phyloP scores from a whole-genome alignment of 2,888 invertebrate species.

The Didymodactylos carnosus region DNA sequence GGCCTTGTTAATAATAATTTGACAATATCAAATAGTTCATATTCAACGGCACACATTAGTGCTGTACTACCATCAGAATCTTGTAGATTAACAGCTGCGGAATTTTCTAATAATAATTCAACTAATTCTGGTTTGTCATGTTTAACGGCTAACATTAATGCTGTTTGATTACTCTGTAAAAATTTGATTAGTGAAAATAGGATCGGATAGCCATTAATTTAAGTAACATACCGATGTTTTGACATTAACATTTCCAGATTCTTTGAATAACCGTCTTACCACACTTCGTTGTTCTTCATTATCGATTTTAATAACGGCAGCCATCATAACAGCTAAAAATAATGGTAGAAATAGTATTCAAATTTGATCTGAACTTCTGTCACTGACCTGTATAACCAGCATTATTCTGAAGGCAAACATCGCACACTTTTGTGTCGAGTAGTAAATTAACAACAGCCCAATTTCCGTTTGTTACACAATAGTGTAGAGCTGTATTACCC shows the following conservation, averaged over 20 bases:
- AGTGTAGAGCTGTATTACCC: slow-evolving; percentile 79
- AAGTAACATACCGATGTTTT: background rate
- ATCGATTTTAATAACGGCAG: slow-evolving; percentile 9
- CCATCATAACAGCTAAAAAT: slow-evolving; percentile 8
- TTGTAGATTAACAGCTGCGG: slow-evolving; percentile 59
- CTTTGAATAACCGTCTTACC: slow-evolving; percentile 4
- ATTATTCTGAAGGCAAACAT: slow-evolving; percentile 62
- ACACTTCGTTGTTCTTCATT: slow-evolving; percentile 1
- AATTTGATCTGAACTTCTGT: no score
- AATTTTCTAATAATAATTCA: slow-evolving; percentile 54
- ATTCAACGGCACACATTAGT: slow-evolving; percentile 81
- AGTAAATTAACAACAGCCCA: slow-evolving; percentile 68
- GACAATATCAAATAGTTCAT: slow-evolving; percentile 66
- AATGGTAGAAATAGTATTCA: background rate
- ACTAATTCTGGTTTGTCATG: slow-evolving; percentile 67
- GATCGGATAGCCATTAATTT: background rate
- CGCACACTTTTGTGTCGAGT: slow-evolving; percentile 65
- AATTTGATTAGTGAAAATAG: background rate
- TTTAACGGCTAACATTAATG: slow-evolving; percentile 70
- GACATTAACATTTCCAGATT: slow-evolving; percentile 14
- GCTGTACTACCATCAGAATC: slow-evolving; percentile 68
- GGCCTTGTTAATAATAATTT: slow-evolving; percentile 55
- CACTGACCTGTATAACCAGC: slow-evolving; percentile 54
- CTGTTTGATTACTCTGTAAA: slow-evolving; percentile 60
- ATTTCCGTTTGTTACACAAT: slow-evolving; percentile 72